Conservation (phyloP, 1,140 invertebrate genomes). For the Octopus sinensis region DNA sequence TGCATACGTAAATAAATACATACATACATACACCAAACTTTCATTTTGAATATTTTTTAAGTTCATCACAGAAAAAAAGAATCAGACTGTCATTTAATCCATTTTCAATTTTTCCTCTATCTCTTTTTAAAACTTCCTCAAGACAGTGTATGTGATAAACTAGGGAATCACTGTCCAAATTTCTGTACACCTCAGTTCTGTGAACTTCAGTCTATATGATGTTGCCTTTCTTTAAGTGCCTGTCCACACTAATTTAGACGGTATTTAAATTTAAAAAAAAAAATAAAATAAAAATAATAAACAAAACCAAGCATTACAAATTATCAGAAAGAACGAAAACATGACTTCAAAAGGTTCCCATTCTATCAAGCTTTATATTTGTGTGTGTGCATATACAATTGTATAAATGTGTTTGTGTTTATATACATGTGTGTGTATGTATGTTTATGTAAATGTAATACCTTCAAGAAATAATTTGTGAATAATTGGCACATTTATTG, state of each 20-base stretch:
- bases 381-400: too few species aligned
- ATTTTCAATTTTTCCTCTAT: constrained; percentile 11
- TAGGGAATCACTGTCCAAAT: constrained; percentile 8
- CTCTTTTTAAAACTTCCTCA: not conserved
- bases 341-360: constrained; percentile 4
- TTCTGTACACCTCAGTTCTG: not conserved
- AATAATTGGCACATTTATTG: too few species aligned
- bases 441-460: too few species aligned
- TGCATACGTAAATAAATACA: too few species aligned
- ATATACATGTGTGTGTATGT: too few species aligned
- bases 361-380: not conserved
- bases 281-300: not conserved
- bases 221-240: constrained; percentile 10
- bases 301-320: not conserved
- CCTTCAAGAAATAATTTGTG: too few species aligned
- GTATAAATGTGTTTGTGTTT: too few species aligned
- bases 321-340: not conserved
- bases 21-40: too few species aligned
- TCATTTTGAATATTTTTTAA: too few species aligned
- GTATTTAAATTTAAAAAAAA: not conserved
- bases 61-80: too few species aligned
- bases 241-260: constrained; percentile 4
- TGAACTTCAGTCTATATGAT: constrained; percentile 10
- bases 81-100: not conserved
- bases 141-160: constrained; percentile 7